These are phyloP conservation scores for Myotis vivesi DNA, from an alignment of 2,797 vertebrate species.

Conservation along the genomic window DNA sequence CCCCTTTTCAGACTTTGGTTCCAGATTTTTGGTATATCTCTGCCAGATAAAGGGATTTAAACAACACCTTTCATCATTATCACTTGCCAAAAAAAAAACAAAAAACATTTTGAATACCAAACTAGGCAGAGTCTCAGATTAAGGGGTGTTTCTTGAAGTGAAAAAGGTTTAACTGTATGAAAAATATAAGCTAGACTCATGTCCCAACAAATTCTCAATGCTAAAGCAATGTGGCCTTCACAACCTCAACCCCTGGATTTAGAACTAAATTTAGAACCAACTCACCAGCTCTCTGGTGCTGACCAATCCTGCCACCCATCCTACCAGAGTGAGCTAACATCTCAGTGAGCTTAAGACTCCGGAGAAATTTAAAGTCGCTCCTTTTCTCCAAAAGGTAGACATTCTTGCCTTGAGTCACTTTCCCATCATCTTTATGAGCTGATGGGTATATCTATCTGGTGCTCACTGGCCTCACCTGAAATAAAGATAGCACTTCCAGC, in stretches of 20 bases:
- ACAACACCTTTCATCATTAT: neutral
- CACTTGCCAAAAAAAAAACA: constrained; percentile 18
- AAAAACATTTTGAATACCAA: neutral
- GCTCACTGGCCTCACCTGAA: neutral
- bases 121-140: neutral
- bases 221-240: neutral
- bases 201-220: neutral
- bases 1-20: neutral
- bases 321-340: neutral
- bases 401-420: neutral
- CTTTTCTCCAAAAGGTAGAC: neutral
- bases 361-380: neutral
- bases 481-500: neutral
- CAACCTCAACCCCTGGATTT: neutral
- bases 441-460: neutral
- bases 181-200: neutral
- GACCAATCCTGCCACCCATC: neutral
- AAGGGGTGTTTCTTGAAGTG: constrained; percentile 12
- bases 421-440: neutral
- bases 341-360: neutral
- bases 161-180: neutral
- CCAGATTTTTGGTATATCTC: neutral
- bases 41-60: constrained; percentile 20
- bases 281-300: neutral
- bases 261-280: neutral